phyloP scores from a whole-genome alignment of 2,113 vertebrate species.

The Tricholaema leucomelas region DNA sequence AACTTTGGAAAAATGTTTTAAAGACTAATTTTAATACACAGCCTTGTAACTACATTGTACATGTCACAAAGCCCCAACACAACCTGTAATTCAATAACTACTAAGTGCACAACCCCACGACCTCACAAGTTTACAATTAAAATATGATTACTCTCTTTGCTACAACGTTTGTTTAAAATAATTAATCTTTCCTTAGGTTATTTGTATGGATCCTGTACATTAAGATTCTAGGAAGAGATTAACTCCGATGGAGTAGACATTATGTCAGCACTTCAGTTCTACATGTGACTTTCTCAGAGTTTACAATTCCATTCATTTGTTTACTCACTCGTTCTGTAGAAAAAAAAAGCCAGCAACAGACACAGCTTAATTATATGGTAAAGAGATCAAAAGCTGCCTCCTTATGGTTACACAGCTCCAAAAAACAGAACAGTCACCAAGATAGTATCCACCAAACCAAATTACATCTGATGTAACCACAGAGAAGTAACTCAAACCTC shows the following conservation, averaged over 20 bases:
- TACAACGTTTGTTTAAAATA: background rate
- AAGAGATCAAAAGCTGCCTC: slow-evolving; percentile 28
- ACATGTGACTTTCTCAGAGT: slow-evolving; percentile 22
- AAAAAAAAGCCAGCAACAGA: slow-evolving; percentile 12
- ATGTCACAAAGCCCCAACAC: background rate
- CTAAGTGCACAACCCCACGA: background rate
- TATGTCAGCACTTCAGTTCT: slow-evolving; percentile 3
- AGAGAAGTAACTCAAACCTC: slow-evolving; percentile 2
- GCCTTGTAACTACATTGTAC: background rate
- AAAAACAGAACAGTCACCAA: slow-evolving; percentile 37
- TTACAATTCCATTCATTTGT: slow-evolving; percentile 9
- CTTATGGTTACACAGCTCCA: slow-evolving; percentile 20
- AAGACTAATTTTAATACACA: background rate
- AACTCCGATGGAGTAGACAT: slow-evolving; percentile 30
- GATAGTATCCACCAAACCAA: slow-evolving; percentile 50
- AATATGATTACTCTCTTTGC: background rate
- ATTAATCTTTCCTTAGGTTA: background rate
- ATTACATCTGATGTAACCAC: slow-evolving; percentile 1
- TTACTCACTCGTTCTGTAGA: background rate
- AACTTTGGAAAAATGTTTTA: background rate
- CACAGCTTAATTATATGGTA: slow-evolving; percentile 31
- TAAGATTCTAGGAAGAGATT: slow-evolving; percentile 5
- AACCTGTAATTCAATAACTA: background rate
- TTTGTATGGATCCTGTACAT: background rate
- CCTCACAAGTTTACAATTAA: background rate